Evolutionary conservation across 2,113 vertebrate species (phyloP).

Genomic region (Thamnophis sirtalis): DNA sequence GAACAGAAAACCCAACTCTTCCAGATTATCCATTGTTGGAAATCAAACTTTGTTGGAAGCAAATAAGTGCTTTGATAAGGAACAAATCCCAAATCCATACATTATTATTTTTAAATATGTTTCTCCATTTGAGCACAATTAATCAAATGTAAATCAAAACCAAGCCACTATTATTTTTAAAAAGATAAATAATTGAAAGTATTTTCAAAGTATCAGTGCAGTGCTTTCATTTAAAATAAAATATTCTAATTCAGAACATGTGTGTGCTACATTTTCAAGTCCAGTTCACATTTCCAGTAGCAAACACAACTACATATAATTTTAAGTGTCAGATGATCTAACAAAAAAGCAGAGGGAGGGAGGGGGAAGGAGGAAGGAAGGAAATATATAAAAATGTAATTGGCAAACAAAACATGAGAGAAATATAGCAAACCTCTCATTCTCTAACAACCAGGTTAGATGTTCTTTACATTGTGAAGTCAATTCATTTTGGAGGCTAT

Average conservation of each 20-base stretch:
- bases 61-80: neutral
- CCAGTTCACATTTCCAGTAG: slow-evolving; percentile 23
- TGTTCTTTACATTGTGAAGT: slow-evolving; percentile 31
- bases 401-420: slow-evolving; percentile 15
- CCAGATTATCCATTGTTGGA: neutral
- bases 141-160: neutral
- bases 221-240: neutral
- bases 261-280: slow-evolving; percentile 22
- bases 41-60: neutral
- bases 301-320: slow-evolving; percentile 6
- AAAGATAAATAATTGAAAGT: slow-evolving; percentile 10
- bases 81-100: neutral
- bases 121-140: slow-evolving; percentile 1
- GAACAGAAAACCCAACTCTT: neutral
- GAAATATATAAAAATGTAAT: neutral
- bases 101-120: slow-evolving; percentile 24
- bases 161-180: neutral
- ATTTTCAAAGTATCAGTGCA: slow-evolving; percentile 4
- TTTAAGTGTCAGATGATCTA: neutral
- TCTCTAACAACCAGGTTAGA: neutral
- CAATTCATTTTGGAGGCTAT: neutral
- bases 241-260: slow-evolving; percentile 46
- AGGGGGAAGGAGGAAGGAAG: neutral
- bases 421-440: neutral
- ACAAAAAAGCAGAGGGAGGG: neutral